Percentiles rank a stretch among this genome's conserved stretches.
Conservation (phyloP, 2,888 invertebrate species). For the Apantesis nais region DNA sequence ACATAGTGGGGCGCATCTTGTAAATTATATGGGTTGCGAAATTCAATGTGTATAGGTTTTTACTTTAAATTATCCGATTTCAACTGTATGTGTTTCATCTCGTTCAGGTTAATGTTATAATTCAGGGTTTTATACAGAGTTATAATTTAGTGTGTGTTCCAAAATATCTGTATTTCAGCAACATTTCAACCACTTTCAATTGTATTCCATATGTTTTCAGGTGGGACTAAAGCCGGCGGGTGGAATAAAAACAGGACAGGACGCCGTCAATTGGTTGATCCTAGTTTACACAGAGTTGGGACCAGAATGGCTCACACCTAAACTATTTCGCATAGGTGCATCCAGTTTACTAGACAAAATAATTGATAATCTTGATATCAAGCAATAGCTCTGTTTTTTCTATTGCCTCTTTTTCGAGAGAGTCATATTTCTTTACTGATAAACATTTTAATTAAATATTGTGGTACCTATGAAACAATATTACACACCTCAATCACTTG, state of each 20-base stretch:
- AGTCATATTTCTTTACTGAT: background rate
- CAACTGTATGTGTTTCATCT: no score
- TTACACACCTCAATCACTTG: no score
- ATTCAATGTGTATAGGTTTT: no score
- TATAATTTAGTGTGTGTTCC: background rate
- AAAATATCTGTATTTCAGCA: background rate
- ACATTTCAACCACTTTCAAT: background rate
- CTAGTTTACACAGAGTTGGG: slow-evolving; percentile 94
- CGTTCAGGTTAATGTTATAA: no score
- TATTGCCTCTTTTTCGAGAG: background rate
- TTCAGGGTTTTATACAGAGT: no score
- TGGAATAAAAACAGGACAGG: slow-evolving; percentile 94
- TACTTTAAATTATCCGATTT: no score
- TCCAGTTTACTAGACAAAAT: slow-evolving; percentile 95
- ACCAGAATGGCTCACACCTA: slow-evolving; percentile 92
- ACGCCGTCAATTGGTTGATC: slow-evolving; percentile 94
- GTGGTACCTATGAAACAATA: background rate
- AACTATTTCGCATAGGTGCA: slow-evolving; percentile 97
- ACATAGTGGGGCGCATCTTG: no score
- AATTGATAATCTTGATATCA: slow-evolving; percentile 58
- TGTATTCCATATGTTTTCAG: slow-evolving; percentile 72
- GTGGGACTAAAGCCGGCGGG: slow-evolving; percentile 99
- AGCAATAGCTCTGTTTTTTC: background rate
- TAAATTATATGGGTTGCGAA: no score
- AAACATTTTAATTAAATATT: background rate